Conservation (phyloP, 1,140 invertebrate genomes). For the Scaptodrosophila lebanonensis region DNA sequence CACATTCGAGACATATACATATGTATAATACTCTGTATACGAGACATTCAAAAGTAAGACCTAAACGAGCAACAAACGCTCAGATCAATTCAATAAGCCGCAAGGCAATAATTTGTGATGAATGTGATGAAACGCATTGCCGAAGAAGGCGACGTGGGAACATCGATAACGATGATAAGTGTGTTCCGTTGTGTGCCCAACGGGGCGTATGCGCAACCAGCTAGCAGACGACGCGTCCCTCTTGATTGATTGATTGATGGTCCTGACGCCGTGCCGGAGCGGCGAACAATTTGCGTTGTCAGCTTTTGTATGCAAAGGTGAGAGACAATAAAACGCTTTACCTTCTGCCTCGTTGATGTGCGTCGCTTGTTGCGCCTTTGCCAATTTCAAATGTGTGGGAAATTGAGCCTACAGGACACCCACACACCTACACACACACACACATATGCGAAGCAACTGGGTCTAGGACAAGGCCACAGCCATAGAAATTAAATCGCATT, state of each 20-base stretch:
- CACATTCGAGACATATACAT: neutral
- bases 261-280: conserved; percentile 58
- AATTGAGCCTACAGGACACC: conserved; percentile 21
- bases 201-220: conserved; percentile 53
- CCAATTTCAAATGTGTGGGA: conserved; percentile 13
- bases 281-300: conserved; percentile 55
- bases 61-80: conserved; percentile 11
- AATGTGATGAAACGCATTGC: conserved; percentile 8
- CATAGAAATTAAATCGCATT: conserved; percentile 60
- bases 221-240: conserved; percentile 9
- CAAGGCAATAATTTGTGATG: conserved; percentile 11
- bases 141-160: conserved; percentile 6
- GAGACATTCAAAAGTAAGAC: too few relatives aligned
- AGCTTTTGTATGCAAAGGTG: neutral
- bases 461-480: conserved; percentile 67
- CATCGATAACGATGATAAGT: conserved; percentile 46
- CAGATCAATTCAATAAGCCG: conserved; percentile 32
- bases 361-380: conserved; percentile 38
- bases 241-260: conserved; percentile 62
- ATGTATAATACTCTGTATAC: too few relatives aligned
- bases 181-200: conserved; percentile 41
- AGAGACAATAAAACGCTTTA: conserved; percentile 37
- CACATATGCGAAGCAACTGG: conserved; percentile 21
- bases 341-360: conserved; percentile 14
- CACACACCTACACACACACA: conserved; percentile 17